Percentiles rank a stretch among this genome's conserved stretches.
phyloP scores from a whole-genome alignment of 92 coral and sea anemone species.

The Umimayanthus kanabou region DNA sequence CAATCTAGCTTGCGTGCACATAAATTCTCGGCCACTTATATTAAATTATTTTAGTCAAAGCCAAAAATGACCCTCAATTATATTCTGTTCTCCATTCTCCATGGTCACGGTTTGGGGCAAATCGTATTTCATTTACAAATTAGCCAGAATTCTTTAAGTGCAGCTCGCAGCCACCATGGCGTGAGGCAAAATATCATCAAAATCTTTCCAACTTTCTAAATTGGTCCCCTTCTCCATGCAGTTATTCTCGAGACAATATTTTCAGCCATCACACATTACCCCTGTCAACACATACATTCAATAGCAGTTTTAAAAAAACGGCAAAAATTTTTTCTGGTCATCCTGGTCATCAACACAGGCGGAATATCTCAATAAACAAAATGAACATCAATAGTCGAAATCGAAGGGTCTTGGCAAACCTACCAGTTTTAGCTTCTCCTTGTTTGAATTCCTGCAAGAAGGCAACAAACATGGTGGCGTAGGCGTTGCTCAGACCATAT shows the following conservation, averaged over 20 bases:
- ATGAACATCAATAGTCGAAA: not conserved
- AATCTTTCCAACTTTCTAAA: not conserved
- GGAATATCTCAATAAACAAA: not conserved
- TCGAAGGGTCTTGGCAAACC: not conserved
- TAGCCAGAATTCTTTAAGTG: not conserved
- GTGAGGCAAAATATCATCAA: not conserved
- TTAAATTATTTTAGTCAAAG: not conserved
- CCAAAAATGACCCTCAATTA: no score
- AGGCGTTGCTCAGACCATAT: constrained; percentile 29
- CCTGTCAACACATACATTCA: not conserved
- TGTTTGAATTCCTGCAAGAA: constrained; percentile 37
- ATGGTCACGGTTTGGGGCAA: not conserved
- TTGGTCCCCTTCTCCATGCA: not conserved
- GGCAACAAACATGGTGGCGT: constrained; percentile 30
- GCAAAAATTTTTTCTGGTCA: not conserved
- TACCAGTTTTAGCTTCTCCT: constrained; percentile 34
- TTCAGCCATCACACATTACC: not conserved
- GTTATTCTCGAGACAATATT: not conserved
- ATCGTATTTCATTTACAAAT: not conserved
- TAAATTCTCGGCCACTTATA: not conserved
- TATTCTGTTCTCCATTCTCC: not conserved
- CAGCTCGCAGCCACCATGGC: not conserved
- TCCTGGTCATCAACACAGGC: not conserved
- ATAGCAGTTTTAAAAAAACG: not conserved
- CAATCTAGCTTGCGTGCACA: not conserved